phyloP scores from a whole-genome alignment of 2,888 invertebrate genomes.

The Caradrina clavipalpis region DNA sequence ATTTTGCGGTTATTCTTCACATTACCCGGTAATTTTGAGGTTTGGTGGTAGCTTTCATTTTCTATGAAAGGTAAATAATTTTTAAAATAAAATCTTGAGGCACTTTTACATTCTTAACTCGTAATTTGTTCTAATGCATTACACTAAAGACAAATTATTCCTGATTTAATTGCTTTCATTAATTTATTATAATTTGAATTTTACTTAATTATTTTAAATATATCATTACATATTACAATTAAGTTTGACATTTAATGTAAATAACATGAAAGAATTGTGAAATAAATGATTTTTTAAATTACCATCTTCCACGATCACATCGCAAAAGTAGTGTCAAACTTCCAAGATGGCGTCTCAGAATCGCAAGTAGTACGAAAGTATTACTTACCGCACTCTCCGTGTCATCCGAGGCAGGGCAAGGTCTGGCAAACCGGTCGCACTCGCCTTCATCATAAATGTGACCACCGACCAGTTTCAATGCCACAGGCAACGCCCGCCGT shows the following conservation, averaged over 20 bases:
- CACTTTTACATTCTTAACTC: too few species aligned
- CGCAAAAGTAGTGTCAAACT: conserved; percentile 2
- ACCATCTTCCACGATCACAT: not conserved
- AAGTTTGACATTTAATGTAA: not conserved
- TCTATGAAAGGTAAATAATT: not conserved
- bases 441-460: conserved; percentile 28
- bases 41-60: conserved; percentile 18
- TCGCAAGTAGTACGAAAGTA: conserved; percentile 47
- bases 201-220: too few species aligned
- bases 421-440: conserved; percentile 53
- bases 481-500: conserved; percentile 34
- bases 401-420: conserved; percentile 57
- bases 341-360: conserved; percentile 33
- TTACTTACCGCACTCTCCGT: conserved; percentile 52
- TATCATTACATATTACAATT: too few species aligned
- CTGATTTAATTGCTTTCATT: too few species aligned
- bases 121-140: not conserved
- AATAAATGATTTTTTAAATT: not conserved
- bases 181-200: too few species aligned
- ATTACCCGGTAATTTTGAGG: conserved; percentile 24
- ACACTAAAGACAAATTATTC: too few species aligned
- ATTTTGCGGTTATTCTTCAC: conserved; percentile 37
- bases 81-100: not conserved
- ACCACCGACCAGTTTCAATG: conserved; percentile 60
- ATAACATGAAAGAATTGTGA: too few species aligned